Base-by-base conservation (phyloP, 1,140 invertebrate genomes). In the Riptortus pedestris region DNA sequence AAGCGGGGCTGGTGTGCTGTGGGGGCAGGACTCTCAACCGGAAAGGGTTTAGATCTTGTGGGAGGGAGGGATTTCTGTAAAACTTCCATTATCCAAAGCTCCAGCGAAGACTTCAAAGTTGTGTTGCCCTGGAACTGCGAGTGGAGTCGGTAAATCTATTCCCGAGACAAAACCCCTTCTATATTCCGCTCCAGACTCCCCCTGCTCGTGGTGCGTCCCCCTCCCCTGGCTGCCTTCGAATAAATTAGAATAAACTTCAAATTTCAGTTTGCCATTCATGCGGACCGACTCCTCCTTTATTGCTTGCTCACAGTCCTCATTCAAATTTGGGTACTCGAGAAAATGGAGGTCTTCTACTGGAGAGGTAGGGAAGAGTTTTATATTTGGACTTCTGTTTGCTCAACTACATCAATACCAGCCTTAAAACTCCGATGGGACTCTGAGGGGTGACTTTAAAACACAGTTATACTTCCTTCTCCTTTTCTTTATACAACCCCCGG, bases 201-300 rank as follows among this genome's bases (percentile, higher is more conserved):
- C n/a, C n/a, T n/a, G n/a, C n/a, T n/a, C n/a, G n/a, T n/a, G n/a
- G n/a, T 7, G 31, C 31, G 31, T 38, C 31, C 31, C 33, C 57
- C 18, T 20, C 33, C 57, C 33, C 57, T 48, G 31, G 26, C 43
- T 57, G n/a, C 52, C 51, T 26, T 22, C 24, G 63, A 65, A 65
- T 65, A 65, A 65, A 65, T 65, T 65, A 65, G 63, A 65, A 65
- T 65, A 65, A 65, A 65, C 63, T 65, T 65, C 63, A 65, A 65
- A 65, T 65, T 65, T 65, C 63, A 65, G 63, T 65, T 65, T 43
- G 57, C 63, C 63, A 65, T 65, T 65, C 63, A 65, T 65, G 57
- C 45, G 57, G 57, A 38, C n/a, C 57, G 57, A 12, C 57, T 51
- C n/a, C 57, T 31, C 28, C 63, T 65, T 65, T 65, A 65, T 65